Evolutionary conservation across 2,113 vertebrate genomes (phyloP).

Genomic region (Cairina moschata): DNA sequence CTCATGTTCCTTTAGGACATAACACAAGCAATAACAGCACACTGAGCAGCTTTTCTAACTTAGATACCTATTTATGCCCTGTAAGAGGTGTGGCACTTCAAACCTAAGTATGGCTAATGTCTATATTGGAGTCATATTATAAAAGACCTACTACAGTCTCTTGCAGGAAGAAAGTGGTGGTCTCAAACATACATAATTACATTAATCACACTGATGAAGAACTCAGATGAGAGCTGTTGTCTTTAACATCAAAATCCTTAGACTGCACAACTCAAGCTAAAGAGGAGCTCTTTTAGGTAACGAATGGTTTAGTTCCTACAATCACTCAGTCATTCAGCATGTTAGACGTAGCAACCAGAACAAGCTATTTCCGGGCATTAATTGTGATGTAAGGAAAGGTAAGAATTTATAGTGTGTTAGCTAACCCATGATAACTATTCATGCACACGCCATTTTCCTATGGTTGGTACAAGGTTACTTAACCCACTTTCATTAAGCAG

Average conservation of each 20-base stretch:
- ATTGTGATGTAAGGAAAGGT: background rate
- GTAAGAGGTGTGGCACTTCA: slow-evolving; percentile 32
- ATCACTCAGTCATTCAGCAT: background rate
- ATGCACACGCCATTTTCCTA: background rate
- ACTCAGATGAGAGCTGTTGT: background rate
- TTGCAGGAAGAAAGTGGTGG: background rate
- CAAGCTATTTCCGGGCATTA: slow-evolving; percentile 25
- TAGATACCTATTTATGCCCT: slow-evolving; percentile 36
- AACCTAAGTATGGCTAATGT: background rate
- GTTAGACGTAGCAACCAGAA: background rate
- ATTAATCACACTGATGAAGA: background rate
- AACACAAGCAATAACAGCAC: slow-evolving; percentile 70
- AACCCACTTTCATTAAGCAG: background rate
- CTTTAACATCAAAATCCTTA: background rate
- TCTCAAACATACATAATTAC: background rate
- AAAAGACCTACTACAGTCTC: background rate
- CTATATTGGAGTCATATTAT: background rate
- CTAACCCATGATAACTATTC: background rate
- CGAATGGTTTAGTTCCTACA: background rate
- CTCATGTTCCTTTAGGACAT: slow-evolving; percentile 76
- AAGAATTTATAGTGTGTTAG: background rate
- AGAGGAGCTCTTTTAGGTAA: background rate
- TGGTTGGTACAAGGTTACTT: background rate
- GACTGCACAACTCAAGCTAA: background rate
- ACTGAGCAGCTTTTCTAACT: slow-evolving; percentile 51